Evolutionary conservation across 2,113 vertebrate genomes (phyloP).

Genomic region (Actenoides hombroni): DNA sequence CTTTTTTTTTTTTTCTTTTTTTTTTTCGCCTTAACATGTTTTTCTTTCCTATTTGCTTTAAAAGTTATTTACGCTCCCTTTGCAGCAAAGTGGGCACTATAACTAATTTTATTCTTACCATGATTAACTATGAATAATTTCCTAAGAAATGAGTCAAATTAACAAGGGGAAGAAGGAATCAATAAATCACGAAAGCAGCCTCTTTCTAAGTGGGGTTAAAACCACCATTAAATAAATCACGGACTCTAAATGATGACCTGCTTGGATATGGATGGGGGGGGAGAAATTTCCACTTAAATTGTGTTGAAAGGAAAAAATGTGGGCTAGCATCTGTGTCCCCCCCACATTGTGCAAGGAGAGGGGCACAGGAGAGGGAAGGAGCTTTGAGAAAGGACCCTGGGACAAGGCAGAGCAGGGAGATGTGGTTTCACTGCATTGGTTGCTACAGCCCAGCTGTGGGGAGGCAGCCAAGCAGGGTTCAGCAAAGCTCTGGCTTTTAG

Average conservation of each 20-base stretch:
- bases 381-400: neutral
- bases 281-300: conserved; percentile 30
- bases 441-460: neutral
- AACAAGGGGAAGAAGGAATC: conserved; percentile 75
- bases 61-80: conserved; percentile 79
- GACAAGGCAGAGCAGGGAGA: neutral
- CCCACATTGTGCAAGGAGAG: neutral
- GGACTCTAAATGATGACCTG: conserved; percentile 31
- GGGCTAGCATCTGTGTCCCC: neutral
- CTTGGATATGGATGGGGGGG: neutral
- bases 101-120: conserved; percentile 77
- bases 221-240: conserved; percentile 76
- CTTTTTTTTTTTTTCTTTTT: neutral
- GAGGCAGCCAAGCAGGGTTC: neutral
- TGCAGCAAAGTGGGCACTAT: conserved; percentile 75
- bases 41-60: conserved; percentile 58
- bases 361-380: neutral
- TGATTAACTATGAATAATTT: conserved; percentile 82
- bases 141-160: conserved; percentile 81
- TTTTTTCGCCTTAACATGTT: neutral
- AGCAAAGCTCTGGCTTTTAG: neutral
- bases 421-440: neutral
- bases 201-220: conserved; percentile 82
- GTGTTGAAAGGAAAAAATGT: neutral
- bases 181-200: conserved; percentile 77